phyloP scores from a whole-genome alignment of 2,113 vertebrate species.

The Brachyistius frenatus region DNA sequence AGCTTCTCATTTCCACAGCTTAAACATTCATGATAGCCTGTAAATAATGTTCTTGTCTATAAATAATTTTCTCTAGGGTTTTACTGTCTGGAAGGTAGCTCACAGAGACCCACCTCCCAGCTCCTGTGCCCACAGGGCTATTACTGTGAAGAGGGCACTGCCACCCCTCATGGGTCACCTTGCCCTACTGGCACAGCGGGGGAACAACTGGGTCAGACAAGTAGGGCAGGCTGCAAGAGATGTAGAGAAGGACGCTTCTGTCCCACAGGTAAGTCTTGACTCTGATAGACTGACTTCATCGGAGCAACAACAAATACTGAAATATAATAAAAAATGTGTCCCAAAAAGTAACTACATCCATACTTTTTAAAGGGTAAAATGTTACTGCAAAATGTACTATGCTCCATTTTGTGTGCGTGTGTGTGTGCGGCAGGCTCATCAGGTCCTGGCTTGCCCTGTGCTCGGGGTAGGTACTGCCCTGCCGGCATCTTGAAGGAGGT shows the following conservation, averaged over 20 bases:
- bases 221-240: conserved; percentile 85
- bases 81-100: conserved; percentile 87
- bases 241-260: conserved; percentile 88
- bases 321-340: conserved; percentile 2
- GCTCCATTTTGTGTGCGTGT: neutral
- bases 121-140: conserved; percentile 86
- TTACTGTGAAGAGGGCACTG: conserved; percentile 87
- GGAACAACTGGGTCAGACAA: conserved; percentile 87
- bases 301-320: conserved; percentile 26
- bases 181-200: conserved; percentile 87
- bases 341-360: neutral
- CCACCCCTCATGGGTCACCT: conserved; percentile 84
- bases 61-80: conserved; percentile 80
- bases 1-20: neutral
- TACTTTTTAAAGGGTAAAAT: neutral
- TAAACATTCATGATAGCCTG: neutral
- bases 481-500: conserved; percentile 84
- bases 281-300: conserved; percentile 21
- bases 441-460: conserved; percentile 84
- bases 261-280: conserved; percentile 80
- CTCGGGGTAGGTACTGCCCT: conserved; percentile 86
- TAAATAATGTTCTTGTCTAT: conserved; percentile 25
- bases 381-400: neutral
- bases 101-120: conserved; percentile 80
- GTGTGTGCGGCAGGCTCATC: conserved; percentile 78